Evolutionary conservation across 2,888 invertebrate genomes (phyloP), one percentile per base, ranked within the genome.

Genomic region (Plagiodera versicolora): DNA sequence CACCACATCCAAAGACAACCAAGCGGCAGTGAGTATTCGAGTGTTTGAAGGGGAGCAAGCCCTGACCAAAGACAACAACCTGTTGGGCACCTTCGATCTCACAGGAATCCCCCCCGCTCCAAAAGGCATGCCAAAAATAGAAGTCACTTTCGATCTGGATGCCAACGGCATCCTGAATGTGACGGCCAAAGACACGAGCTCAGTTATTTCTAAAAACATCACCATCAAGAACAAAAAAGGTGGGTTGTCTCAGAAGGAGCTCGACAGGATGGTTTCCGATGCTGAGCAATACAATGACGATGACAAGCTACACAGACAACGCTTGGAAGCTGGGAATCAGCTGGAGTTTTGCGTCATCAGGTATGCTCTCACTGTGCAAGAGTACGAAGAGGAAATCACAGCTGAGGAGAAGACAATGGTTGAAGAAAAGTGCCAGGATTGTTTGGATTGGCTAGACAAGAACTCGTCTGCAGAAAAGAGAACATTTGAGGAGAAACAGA

Each of bases 21-120:
- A 89, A 73, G 83, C 85, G 6, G 85, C 83, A 10, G 90, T 91
- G 83, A 82, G 76, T 91, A 91, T n/a, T n/a, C n/a, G n/a, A n/a
- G n/a, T n/a, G n/a, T n/a, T n/a, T n/a, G n/a, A n/a, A n/a, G n/a
- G n/a, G 28, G 91, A 91, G 79, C 82, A 92, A 32, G 87, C 89
- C 17, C 88, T 90, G 89, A 90, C 90, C 11, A 89, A 88, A 76
- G 89, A 90, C 79, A 91, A 91, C 81, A 89, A 91, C 75, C 75
- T 86, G 4, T 78, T 89, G 57, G 87, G 87, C 28, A 85, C 83
- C 4, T 87, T 88, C 74, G 86, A 87, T 69, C 75, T 87, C 65
- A 85, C 85, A 9, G 89, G 89, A 39, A 88, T 89, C 17, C 87
- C 88, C 9, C 87, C 87, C 0, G 88, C 88, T 14, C 88, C 88